Evolutionary conservation across 2,797 vertebrate species (phyloP), one percentile per base, ranked within the genome.

Genomic region (Emydoidea blandingii): DNA sequence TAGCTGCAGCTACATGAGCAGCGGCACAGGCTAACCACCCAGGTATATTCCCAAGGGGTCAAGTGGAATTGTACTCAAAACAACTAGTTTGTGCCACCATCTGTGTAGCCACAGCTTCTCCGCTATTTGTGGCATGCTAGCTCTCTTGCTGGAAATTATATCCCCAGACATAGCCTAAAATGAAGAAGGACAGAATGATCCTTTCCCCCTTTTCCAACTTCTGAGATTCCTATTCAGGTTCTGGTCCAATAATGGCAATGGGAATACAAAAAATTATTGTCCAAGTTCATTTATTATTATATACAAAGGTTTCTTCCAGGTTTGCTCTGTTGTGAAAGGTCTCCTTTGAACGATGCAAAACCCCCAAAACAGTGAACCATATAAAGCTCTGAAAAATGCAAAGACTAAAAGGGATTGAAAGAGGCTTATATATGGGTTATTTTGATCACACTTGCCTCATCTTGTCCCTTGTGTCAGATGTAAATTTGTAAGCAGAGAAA

Each of bases 401-500:
- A 8, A 78, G 44, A 78, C 31, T 31, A 78, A 78, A 78, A 78
- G 14, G 25, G 85, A 25, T 41, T 80, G 47, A 25, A 52, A 90
- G 83, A 92, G 50, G 41, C 81, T 86, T 83, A 87, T 4, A 81
- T 80, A 29, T 84, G 15, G 2, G 19, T 78, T 91, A 90, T 86
- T 93, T 92, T 84, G 1, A 44, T 90, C 50, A 79, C 44, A 5
- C 27, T 31, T 50, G 6, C 10, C 85, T 57, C n/a, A 81, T 25
- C 54, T 59, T 62, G 5, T 2, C 52, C 68, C 41, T 84, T 27
- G 1, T 1, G 31, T 11, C 9, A 2, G 0, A 81, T 37, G 5
- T 2, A 49, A 7, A 23, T 50, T 81, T 31, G 50, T 5, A 88
- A 87, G 4, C 27, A 89, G 62, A 80, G 31, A 2, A 62, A 83